These are phyloP conservation scores for Montipora capitata DNA, from an alignment of 92 coral and sea anemone genomes.

Conservation along the genomic window DNA sequence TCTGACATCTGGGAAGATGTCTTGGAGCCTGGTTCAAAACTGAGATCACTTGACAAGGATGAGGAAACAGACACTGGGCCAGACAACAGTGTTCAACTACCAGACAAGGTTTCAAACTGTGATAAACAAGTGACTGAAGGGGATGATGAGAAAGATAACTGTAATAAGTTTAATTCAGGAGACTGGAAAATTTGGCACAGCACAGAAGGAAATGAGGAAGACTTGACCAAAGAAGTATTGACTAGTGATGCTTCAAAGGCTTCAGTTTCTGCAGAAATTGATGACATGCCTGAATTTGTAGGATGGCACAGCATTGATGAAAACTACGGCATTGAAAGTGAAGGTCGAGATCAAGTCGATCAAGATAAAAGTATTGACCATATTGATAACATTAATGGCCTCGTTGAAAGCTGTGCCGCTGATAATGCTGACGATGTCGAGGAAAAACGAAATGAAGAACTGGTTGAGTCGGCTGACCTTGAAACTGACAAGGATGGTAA, in stretches of 20 bases:
- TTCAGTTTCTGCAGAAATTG: background rate
- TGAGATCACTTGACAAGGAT: background rate
- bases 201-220: background rate
- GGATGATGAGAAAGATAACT: background rate
- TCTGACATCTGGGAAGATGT: background rate
- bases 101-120: background rate
- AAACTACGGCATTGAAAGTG: background rate
- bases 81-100: background rate
- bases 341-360: background rate
- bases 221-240: background rate
- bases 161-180: background rate
- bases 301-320: background rate
- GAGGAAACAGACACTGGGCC: background rate
- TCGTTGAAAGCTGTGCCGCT: background rate
- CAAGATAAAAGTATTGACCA: background rate
- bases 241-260: background rate
- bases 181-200: background rate
- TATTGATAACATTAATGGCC: background rate
- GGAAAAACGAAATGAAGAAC: background rate
- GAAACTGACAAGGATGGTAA: background rate
- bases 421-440: background rate
- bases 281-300: background rate
- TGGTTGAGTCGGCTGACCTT: background rate
- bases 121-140: background rate
- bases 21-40: background rate